phyloP scores from a whole-genome alignment of 92 coral and sea anemone genomes.

The Porites evermanni region DNA sequence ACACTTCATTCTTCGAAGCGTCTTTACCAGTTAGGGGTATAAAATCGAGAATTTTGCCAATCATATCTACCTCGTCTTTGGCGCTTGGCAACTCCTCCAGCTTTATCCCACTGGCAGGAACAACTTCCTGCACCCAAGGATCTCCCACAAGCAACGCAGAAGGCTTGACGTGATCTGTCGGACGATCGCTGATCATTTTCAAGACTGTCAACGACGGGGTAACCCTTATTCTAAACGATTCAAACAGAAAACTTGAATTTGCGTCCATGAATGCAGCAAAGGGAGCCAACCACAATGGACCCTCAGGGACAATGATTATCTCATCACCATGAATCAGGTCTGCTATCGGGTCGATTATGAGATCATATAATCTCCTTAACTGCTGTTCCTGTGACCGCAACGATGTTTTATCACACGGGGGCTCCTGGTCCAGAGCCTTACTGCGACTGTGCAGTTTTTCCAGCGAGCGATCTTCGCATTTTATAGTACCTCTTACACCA shows the following conservation, averaged over 20 bases:
- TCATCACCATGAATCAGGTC: slow-evolving; percentile 22
- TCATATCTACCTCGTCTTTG: slow-evolving; percentile 27
- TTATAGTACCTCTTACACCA: neutral
- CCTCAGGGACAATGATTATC: slow-evolving; percentile 23
- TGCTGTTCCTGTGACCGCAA: neutral
- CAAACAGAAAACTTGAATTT: slow-evolving; percentile 1
- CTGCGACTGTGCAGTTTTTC: neutral
- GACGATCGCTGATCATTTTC: slow-evolving; percentile 14
- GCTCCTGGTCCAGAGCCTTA: no score
- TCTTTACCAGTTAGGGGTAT: slow-evolving; percentile 28
- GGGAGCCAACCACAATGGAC: slow-evolving; percentile 18
- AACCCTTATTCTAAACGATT: slow-evolving; percentile 22
- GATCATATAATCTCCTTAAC: neutral
- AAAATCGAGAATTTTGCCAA: slow-evolving; percentile 29
- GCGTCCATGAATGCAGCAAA: slow-evolving; percentile 17
- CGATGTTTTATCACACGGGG: no score
- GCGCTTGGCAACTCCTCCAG: slow-evolving; percentile 12
- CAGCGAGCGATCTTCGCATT: slow-evolving; percentile 43
- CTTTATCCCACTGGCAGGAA: neutral
- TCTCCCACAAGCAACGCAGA: slow-evolving; percentile 43
- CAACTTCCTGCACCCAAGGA: slow-evolving; percentile 37
- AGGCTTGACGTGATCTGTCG: neutral
- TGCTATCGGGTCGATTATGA: neutral
- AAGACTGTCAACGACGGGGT: slow-evolving; percentile 20
- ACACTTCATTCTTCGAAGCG: slow-evolving; percentile 39